Evolutionary conservation across 2,888 invertebrate genomes (phyloP).

Genomic region (Caradrina kadenii): DNA sequence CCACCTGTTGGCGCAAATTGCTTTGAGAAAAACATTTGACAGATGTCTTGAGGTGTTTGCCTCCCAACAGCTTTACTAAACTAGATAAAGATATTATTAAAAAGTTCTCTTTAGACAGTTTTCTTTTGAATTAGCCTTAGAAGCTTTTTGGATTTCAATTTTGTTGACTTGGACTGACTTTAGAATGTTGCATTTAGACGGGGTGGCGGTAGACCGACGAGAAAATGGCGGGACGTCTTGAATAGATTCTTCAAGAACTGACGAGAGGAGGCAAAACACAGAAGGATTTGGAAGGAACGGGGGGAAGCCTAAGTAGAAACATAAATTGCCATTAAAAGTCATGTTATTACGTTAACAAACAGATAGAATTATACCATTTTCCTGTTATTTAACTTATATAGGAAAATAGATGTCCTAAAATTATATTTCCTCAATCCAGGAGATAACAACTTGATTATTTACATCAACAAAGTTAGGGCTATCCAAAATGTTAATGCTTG

Average conservation of each 20-base stretch:
- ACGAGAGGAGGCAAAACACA: no score
- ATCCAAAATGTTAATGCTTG: background rate
- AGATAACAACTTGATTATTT: constrained; percentile 2
- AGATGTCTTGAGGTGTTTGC: constrained; percentile 30
- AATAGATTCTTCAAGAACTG: no score
- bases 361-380: constrained; percentile 31
- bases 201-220: no score
- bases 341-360: constrained; percentile 10
- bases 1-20: constrained; percentile 68
- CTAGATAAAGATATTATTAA: constrained; percentile 16
- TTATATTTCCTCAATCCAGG: background rate
- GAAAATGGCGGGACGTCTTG: no score
- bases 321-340: constrained; percentile 1
- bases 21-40: constrained; percentile 46
- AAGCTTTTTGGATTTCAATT: background rate
- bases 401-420: background rate
- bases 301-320: background rate
- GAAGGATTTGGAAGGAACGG: no score
- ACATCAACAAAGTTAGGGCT: background rate
- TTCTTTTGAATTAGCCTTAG: background rate
- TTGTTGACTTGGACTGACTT: background rate
- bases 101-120: constrained; percentile 9
- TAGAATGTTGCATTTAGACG: background rate
- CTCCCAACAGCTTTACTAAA: constrained; percentile 10
- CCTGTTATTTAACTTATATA: constrained; percentile 13